These are phyloP conservation scores for Mixornis gularis DNA, from an alignment of 2,113 vertebrate species.

Conservation along the genomic window DNA sequence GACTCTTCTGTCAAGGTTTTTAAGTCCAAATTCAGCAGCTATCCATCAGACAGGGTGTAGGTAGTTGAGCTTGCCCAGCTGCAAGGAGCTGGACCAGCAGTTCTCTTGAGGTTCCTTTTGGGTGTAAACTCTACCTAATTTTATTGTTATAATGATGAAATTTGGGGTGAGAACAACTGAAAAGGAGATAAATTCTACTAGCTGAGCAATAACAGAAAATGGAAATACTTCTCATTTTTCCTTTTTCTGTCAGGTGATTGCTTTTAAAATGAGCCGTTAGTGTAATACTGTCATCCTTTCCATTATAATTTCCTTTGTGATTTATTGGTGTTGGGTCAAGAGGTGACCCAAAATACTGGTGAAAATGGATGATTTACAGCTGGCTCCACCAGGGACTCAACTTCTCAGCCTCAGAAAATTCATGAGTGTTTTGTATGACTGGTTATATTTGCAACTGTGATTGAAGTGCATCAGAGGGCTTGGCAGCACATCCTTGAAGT, in stretches of 20 bases:
- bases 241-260: neutral
- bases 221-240: conserved; percentile 5
- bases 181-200: neutral
- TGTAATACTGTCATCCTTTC: neutral
- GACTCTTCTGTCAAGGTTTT: neutral
- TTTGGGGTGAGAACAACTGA: neutral
- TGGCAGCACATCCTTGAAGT: neutral
- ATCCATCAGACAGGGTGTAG: neutral
- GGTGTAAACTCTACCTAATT: neutral
- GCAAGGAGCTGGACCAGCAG: neutral
- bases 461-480: neutral
- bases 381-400: neutral
- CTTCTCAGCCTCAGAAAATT: neutral
- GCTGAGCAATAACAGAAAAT: neutral
- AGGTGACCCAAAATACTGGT: neutral
- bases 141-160: neutral
- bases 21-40: neutral
- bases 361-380: neutral
- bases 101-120: neutral
- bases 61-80: neutral
- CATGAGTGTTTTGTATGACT: neutral
- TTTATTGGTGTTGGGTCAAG: neutral
- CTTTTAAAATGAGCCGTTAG: neutral
- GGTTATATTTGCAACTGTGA: neutral
- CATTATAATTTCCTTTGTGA: neutral